Evolutionary conservation across 2,113 vertebrate species (phyloP).

Genomic region (Elephas maximus): DNA sequence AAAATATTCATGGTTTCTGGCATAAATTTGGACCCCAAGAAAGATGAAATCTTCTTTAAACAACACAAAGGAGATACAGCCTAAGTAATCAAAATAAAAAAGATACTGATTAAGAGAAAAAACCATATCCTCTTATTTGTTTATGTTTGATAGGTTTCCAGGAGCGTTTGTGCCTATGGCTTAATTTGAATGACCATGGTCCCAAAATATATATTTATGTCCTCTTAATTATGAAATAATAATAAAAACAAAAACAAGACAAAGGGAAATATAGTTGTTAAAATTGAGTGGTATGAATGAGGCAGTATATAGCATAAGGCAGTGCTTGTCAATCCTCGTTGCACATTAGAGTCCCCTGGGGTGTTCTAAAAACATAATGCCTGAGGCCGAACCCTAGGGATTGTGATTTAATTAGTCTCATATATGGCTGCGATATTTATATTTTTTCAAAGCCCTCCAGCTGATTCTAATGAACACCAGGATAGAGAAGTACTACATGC

Average conservation of each 20-base stretch:
- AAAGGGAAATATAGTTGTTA: background rate
- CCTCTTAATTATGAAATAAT: background rate
- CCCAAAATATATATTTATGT: background rate
- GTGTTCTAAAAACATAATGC: background rate
- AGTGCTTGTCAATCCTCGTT: rapidly evolving
- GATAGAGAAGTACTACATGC: background rate
- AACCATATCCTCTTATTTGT: background rate
- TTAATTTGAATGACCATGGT: conserved; percentile 32
- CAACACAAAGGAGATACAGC: background rate
- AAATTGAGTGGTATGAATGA: background rate
- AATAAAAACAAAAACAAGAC: background rate
- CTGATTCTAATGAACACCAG: background rate
- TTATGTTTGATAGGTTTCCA: conserved; percentile 7
- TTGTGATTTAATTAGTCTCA: background rate
- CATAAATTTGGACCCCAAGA: conserved; percentile 10
- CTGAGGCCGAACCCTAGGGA: background rate
- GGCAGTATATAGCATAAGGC: background rate
- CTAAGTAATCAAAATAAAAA: conserved; percentile 25
- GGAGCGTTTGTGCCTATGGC: background rate
- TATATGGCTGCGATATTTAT: background rate
- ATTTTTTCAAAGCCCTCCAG: background rate
- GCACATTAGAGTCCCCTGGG: background rate
- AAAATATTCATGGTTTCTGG: background rate
- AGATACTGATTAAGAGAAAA: background rate
- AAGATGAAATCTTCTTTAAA: conserved; percentile 32